Evolutionary conservation across 1,140 invertebrate species (phyloP), one percentile per base, ranked within the genome.

Genomic region (Meloidogyne exigua): DNA sequence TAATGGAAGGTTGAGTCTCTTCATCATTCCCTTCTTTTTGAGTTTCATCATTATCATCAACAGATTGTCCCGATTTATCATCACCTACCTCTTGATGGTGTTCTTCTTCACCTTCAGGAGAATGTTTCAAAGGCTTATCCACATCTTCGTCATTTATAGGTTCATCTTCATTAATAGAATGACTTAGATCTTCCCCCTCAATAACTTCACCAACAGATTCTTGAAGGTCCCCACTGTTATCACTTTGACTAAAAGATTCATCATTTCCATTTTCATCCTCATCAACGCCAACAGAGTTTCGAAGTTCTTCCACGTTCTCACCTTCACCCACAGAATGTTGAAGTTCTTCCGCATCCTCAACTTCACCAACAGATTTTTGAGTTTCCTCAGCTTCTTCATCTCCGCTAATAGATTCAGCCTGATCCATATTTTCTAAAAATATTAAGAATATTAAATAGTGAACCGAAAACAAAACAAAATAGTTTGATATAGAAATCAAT

Each of bases 351-450:
- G 15, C 44, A 13, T 18, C 44, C 1, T 49, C 44, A 49, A 2
- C 44, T 18, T 18, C 15, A 49, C 18, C 49, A 57, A 57, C n/a
- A n/a, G 49, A 49, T 49, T 49, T 57, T 57, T 57, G 49, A 57
- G 10, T n/a, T 21, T 57, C 49, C n/a, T 57, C 49, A 4, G 4
- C 49, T 5, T 57, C 49, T 5, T 57, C 49, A 3, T 57, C 49
- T 4, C 49, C 49, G 10, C 49, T 57, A 57, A 57, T 57, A n/a
- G 49, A 18, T 57, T n/a, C 49, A 57, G 49, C 9, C 21, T n/a
- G n/a, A 57, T 57, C 49, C 49, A 57, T 57, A 57, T n/a, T 57
- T 57, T 57, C 49, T 57, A 57, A 57, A 57, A 57, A 57, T n/a
- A 2, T 57, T 7, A n/a, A 18, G 18, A 49, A 57, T 7, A n/a